Evolutionary conservation across 2,888 invertebrate species (phyloP).

Genomic region (Salticus scenicus): DNA sequence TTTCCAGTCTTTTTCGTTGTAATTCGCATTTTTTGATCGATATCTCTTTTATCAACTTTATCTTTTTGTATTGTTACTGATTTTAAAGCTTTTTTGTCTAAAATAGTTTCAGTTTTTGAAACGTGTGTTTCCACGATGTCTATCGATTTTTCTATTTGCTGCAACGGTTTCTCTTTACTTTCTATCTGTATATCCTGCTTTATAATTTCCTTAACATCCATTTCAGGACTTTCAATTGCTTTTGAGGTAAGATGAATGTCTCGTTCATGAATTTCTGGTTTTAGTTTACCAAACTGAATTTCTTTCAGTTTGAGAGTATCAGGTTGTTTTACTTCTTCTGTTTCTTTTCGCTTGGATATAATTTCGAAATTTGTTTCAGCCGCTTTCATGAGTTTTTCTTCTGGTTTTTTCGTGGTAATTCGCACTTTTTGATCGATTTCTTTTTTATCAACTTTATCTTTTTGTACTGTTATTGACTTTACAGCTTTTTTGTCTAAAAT

Average conservation of each 20-base stretch:
- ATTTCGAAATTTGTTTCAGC: conserved; percentile 49
- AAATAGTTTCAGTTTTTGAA: not conserved
- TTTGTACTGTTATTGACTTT: conserved; percentile 21
- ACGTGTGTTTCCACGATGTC: not conserved
- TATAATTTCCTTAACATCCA: conserved; percentile 47
- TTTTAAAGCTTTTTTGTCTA: conserved; percentile 29
- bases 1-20: conserved; percentile 16
- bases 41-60: conserved; percentile 23
- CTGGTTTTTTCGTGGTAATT: conserved; percentile 24
- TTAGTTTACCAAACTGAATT: conserved; percentile 26
- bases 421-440: conserved; percentile 40
- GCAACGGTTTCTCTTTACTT: conserved; percentile 51
- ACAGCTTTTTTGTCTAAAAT: conserved; percentile 19
- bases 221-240: conserved; percentile 38
- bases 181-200: conserved; percentile 53
- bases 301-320: not conserved
- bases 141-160: conserved; percentile 41
- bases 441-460: conserved; percentile 25
- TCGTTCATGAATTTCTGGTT: conserved; percentile 46
- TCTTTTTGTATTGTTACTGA: conserved; percentile 24
- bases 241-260: conserved; percentile 48
- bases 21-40: conserved; percentile 43
- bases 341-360: conserved; percentile 37
- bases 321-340: conserved; percentile 18
- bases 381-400: conserved; percentile 22